Conservation (phyloP, 1,140 invertebrate genomes). For the Alviniconcha marisindica region DNA sequence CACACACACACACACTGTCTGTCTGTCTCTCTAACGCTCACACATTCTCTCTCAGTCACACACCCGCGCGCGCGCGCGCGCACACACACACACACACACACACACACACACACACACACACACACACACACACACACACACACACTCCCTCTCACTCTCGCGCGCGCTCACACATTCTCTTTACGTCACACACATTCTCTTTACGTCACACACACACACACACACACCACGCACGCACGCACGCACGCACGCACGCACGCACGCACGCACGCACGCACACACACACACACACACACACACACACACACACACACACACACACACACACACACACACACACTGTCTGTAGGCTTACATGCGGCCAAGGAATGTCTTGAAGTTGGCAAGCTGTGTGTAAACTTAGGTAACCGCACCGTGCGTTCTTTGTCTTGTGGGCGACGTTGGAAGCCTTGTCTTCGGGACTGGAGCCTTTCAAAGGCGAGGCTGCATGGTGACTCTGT, state of each 20-base stretch:
- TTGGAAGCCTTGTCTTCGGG: no score
- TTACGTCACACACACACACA: neutral
- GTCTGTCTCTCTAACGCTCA: no score
- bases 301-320: constrained; percentile 21
- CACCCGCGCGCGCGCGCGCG: neutral
- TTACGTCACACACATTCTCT: neutral
- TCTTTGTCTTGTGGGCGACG: no score
- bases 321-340: constrained; percentile 14
- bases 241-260: constrained; percentile 10
- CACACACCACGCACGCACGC: neutral
- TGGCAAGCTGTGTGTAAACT: no score
- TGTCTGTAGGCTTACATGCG: no score
- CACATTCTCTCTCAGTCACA: neutral
- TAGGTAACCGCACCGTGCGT: no score
- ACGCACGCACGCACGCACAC: constrained; percentile 7
- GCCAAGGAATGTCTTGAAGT: no score
- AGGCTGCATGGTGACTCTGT: no score
- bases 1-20: constrained; percentile 11
- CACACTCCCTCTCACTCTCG: neutral
- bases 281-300: constrained; percentile 19
- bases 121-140: constrained; percentile 3
- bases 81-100: constrained; percentile 27
- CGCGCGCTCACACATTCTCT: neutral
- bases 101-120: constrained; percentile 29
- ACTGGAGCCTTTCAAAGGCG: no score